phyloP scores from a whole-genome alignment of 1,140 invertebrate species.

The Papilio machaon region DNA sequence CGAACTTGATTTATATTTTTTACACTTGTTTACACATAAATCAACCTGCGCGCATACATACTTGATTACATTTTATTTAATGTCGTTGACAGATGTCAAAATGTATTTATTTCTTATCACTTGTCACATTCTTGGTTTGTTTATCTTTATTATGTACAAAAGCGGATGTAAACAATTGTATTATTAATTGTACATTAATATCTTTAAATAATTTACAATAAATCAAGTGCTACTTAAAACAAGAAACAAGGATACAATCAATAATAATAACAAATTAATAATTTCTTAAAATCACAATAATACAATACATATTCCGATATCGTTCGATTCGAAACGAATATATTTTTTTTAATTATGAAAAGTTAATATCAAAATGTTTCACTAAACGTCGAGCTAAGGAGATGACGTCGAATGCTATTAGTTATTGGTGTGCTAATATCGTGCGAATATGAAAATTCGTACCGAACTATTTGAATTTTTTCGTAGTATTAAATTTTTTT shows the following conservation, averaged over 20 bases:
- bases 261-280: neutral
- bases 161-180: neutral
- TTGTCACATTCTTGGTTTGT: neutral
- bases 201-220: neutral
- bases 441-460: no score
- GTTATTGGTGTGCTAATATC: no score
- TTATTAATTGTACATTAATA: neutral
- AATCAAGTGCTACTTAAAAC: neutral
- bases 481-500: no score
- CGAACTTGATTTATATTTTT: conserved; percentile 21
- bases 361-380: no score
- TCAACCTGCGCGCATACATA: conserved; percentile 4
- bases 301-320: no score
- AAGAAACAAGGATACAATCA: neutral
- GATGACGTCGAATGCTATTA: no score
- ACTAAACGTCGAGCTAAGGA: no score
- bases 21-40: conserved; percentile 22
- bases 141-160: neutral
- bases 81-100: conserved; percentile 13
- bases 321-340: no score
- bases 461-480: no score
- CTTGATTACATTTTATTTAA: conserved; percentile 21
- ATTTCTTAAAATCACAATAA: no score
- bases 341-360: no score
- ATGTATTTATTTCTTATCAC: neutral